Evolutionary conservation across 2,888 invertebrate genomes (phyloP), one percentile per base, ranked within the genome.

Genomic region (Girardia tigrina): DNA sequence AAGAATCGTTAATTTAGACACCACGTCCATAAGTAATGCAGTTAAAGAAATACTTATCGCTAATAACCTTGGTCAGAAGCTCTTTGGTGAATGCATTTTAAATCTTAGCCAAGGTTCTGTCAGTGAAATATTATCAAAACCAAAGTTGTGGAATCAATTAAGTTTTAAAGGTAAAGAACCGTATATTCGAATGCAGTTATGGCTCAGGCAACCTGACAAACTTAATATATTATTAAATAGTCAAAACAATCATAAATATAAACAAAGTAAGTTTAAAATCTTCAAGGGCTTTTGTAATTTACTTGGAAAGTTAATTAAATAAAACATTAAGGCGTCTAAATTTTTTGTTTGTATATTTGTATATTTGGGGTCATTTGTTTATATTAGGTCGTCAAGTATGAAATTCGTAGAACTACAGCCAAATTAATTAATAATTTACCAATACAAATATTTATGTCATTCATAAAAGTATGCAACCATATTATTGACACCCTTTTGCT

Each of bases 111-210:
- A 97, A 85, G 95, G 84, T 36, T 83, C 95, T 0, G 95, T 95
- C 14, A 94, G 94, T 81, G 98, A 98, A 85, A 87, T 98, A 78
- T 87, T 98, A 6, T 94, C 94, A 78, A 95, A 95, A 84, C 97
- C 97, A 1, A 97, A 97, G 82, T 95, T 95, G 0, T 97, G 97
- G 95, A 94, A 94, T 83, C 94, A 95, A 94, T 88, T 97, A 75
- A 94, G 94, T 69, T 29, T 75, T 93, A 95, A 95, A 84, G 97
- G 97, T 0, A 88, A 95, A 29, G 97, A 97, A 80, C 84, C 84
- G 28, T 85, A 84, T 80, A 82, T 84, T 79, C 83, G 84, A 80
- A 84, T 85, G 84, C 94, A 95, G 83, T 85, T 94, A 78, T 97
- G 97, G 97, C 87, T 95, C 29, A 56, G 56, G 56, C 56, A 56